Evolutionary conservation across 2,888 invertebrate species (phyloP), one percentile per base, ranked within the genome.

Genomic region (Hololepta plana): DNA sequence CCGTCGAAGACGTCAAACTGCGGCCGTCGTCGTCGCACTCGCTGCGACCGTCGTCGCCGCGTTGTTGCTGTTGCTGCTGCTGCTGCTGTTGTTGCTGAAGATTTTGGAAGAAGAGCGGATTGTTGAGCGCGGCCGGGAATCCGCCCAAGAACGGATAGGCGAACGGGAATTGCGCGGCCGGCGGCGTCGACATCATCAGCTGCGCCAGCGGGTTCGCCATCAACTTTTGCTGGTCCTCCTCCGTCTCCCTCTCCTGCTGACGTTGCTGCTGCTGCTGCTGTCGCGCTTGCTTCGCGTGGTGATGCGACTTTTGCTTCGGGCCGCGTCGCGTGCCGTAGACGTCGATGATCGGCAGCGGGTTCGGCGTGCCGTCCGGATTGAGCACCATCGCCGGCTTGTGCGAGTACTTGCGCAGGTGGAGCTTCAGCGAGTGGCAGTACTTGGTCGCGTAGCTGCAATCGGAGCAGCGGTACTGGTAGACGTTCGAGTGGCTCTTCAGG

Each of bases 391-490:
- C 88, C 0, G 93, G 90, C 35, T 71, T 72, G 51, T 99, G 98
- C 13, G 66, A 62, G 48, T 93, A 88, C 50, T 93, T 95, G 20
- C 88, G 67, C 20, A 96, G 59, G 53, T 98, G 98, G 12, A 91
- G 61, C 55, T 98, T 98, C 25, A 99, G 60, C 10, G 91, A 90
- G 57, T 99, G 96, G 44, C 90, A 91, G 50, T 98, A 98, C 49
- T 99, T 99, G 12, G 95, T 93, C 4, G 85, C 90, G 49, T 96
- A 98, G 29, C 75, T 74, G 52, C 98, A 98, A 47, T 91, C 80
- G 0, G 75, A 62, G 50, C 98, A 98, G 17, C 85, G 68, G 52
- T 88, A 95, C 47, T 88, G 90, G 46, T 91, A 91, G 1, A 91
- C 63, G 37, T 75, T 79, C 0, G 82, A 82, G 54, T 98, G 98